A percentile compares a stretch with the other conserved stretches of the same genome.
Conservation (phyloP, 2,888 invertebrate genomes). For the Electrophaes corylata region DNA sequence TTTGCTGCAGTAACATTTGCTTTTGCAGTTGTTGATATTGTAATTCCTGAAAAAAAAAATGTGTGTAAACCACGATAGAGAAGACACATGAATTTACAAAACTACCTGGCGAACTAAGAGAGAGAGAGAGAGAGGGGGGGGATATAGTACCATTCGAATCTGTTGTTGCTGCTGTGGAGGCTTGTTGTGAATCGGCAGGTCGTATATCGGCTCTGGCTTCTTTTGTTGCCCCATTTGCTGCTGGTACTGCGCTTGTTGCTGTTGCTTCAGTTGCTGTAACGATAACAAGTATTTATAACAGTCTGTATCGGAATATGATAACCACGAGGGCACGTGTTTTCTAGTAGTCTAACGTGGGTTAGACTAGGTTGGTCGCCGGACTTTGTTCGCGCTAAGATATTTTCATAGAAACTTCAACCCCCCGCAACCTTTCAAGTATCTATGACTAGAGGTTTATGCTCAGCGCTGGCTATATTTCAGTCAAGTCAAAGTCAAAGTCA, state of each 20-base stretch:
- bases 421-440: too few relatives aligned
- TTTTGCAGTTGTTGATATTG: slow-evolving; percentile 42
- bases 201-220: slow-evolving; percentile 77
- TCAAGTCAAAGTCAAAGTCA: too few relatives aligned
- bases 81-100: neutral
- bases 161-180: slow-evolving; percentile 67
- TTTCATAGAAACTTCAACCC: too few relatives aligned
- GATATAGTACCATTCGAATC: slow-evolving; percentile 42
- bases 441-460: too few relatives aligned
- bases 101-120: too few relatives aligned
- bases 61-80: neutral
- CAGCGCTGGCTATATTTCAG: too few relatives aligned
- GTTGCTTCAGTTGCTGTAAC: slow-evolving; percentile 56
- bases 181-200: slow-evolving; percentile 76
- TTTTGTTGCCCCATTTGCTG: slow-evolving; percentile 55
- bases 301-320: neutral
- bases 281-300: neutral
- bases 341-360: neutral
- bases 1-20: slow-evolving; percentile 30
- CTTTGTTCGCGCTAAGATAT: too few relatives aligned
- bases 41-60: slow-evolving; percentile 32
- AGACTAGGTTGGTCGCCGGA: too few relatives aligned
- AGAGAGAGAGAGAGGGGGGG: neutral
- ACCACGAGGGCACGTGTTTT: too few relatives aligned
- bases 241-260: slow-evolving; percentile 46